Percentiles rank a stretch among this genome's conserved stretches.
These are phyloP conservation scores for Hozukius guyotensis DNA, from an alignment of 2,797 vertebrate species.

Conservation along the genomic window DNA sequence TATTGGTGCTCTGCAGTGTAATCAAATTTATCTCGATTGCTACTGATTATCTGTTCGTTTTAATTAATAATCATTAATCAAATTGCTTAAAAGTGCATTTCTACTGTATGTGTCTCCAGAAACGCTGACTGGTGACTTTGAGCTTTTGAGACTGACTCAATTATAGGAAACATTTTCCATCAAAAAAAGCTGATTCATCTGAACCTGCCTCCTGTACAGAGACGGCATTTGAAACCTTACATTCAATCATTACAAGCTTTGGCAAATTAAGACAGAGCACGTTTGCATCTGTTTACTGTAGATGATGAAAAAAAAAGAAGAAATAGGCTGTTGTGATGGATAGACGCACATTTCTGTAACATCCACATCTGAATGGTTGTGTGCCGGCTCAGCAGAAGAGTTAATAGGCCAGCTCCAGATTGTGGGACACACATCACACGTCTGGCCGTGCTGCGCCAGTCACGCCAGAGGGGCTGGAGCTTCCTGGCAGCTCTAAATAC, in stretches of 20 bases:
- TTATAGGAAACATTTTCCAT: slow-evolving; percentile 53
- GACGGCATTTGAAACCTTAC: slow-evolving; percentile 7
- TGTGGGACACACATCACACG: slow-evolving; percentile 52
- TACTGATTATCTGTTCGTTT: neutral
- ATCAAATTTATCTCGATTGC: neutral
- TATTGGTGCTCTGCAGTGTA: neutral
- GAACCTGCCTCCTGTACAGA: neutral
- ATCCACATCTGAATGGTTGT: slow-evolving; percentile 31
- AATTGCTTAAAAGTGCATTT: slow-evolving; percentile 8
- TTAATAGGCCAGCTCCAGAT: slow-evolving; percentile 53
- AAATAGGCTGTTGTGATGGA: slow-evolving; percentile 26
- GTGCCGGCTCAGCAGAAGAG: slow-evolving; percentile 38
- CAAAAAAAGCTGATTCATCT: slow-evolving; percentile 47
- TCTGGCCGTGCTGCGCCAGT: slow-evolving; percentile 38
- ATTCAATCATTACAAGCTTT: slow-evolving; percentile 41
- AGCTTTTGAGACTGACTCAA: slow-evolving; percentile 51
- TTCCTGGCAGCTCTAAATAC: slow-evolving; percentile 60
- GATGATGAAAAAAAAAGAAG: neutral
- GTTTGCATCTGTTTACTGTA: slow-evolving; percentile 25
- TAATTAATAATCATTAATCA: slow-evolving; percentile 2
- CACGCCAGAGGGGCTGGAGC: slow-evolving; percentile 53
- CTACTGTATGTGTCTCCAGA: neutral
- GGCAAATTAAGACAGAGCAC: slow-evolving; percentile 32
- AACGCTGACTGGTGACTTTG: slow-evolving; percentile 27
- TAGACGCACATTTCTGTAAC: slow-evolving; percentile 20